Evolutionary conservation across 2,113 vertebrate genomes (phyloP), one percentile per base, ranked within the genome.

Genomic region (Calypte anna): DNA sequence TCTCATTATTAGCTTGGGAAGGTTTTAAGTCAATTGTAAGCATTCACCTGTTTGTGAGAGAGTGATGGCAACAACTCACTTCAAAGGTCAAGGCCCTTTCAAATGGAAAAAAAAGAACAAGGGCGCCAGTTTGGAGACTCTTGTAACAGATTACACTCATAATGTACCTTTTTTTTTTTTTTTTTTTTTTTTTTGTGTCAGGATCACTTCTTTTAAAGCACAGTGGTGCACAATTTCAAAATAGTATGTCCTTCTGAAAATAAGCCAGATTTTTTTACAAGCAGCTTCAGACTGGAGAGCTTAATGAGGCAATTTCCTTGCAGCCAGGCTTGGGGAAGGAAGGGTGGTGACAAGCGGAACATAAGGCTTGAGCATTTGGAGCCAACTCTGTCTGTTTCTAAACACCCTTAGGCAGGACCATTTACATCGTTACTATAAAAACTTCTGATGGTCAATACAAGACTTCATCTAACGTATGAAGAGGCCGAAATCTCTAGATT

Each of bases 291-390:
- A 46, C 86, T 91, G 40, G n/a, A 84, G 74, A 91, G 58, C 86
- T 80, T 89, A 91, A 91, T 92, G 89, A 95, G 89, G 81, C 95
- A 94, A 94, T 85, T 96, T 95, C 94, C 91, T 92, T 82, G 68
- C 70, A 95, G 74, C 33, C 81, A 72, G 84, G 69, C 74, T 63
- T 76, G 78, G 93, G 91, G 94, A 94, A 96, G 86, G 91, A 95
- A 95, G 87, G 86, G 91, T 79, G 91, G 94, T 82, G 62, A 87
- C 82, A 94, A 2, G 7, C 0, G 0, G 81, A 94, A 92, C 27
- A 14, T 28, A 69, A 73, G 46, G 40, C 77, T 66, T 21, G 6
- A 78, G 74, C 43, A 57, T 53, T 54, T 43, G 58, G 38, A 93
- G 77, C 58, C 78, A 82, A 36, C 51, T 95, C 70, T 73, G 38